Base-by-base conservation (phyloP, 2,113 vertebrate species). In the Gobiocypris rarus region DNA sequence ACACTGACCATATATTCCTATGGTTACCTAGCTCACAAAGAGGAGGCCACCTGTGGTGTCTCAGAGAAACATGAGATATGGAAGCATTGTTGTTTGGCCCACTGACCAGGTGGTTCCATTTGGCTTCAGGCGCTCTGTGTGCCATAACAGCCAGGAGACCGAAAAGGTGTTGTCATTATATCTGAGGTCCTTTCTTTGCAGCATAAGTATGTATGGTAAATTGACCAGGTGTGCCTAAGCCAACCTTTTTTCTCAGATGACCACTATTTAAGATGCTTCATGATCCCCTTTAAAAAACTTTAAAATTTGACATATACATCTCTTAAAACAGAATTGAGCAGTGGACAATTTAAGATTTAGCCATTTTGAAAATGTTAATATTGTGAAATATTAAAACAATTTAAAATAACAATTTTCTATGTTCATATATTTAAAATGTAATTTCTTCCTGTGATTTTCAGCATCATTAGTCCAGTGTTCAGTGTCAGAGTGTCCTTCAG, bases 81-180 rank as follows among this genome's bases (percentile, higher is more conserved):
- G 15, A 45, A 41, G 48, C 56, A 56, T 50, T 52, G 63, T 69
- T 71, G 26, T 83, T 50, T 41, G 34, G 48, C 24, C 81, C 83
- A 58, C 59, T 87, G 70, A 58, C 63, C 74, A 84, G 79, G 77
- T 88, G 87, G 85, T 56, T 54, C 54, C 43, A 15, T 86, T 74
- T 28, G 71, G 38, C 43, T 81, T 43, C 14, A 76, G 71, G 52
- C 63, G 26, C 48, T 73, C 22, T 73, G 28, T 75, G 73, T 52
- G 9, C 19, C 43, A 50, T 24, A 8, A 43, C 26, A 26, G 14
- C 14, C 48, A 84, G 17, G 58, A 48, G 13, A n/a, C 17, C 17
- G 3, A 63, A 48, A 41, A 83, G 65, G 61, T 75, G 82, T 54
- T 84, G 84, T 34, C 15, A 79, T 69, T 11, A 67, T 31, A 59